Percentiles rank a stretch among this genome's conserved stretches.
Conservation (phyloP, 1,140 invertebrate genomes). For the Tetranychus cinnabarinus region DNA sequence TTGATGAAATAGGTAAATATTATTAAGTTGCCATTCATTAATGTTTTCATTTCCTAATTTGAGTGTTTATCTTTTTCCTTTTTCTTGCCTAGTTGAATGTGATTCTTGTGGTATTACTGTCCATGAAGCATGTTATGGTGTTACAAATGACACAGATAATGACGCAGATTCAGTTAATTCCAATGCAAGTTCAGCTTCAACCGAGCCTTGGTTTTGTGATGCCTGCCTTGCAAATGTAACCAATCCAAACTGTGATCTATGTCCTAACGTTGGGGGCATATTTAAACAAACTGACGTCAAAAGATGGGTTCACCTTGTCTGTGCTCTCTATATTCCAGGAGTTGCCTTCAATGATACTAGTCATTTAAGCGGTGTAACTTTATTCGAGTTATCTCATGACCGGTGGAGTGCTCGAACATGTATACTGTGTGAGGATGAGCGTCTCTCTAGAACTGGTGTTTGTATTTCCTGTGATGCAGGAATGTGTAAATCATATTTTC, state of each 20-base stretch:
- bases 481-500: constrained; percentile 88
- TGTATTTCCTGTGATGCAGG: constrained; percentile 86
- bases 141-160: constrained; percentile 27
- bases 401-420: constrained; percentile 79
- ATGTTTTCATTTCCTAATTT: background rate
- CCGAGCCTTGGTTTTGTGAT: constrained; percentile 95
- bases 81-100: constrained; percentile 43
- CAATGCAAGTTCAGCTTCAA: constrained; percentile 68
- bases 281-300: constrained; percentile 90
- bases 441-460: constrained; percentile 69
- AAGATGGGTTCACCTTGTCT: constrained; percentile 88
- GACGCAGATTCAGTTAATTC: constrained; percentile 70
- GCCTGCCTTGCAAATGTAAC: constrained; percentile 69
- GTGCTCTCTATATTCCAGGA: constrained; percentile 85
- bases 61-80: background rate
- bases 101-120: constrained; percentile 84
- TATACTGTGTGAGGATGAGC: constrained; percentile 57
- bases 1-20: constrained; percentile 49
- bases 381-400: constrained; percentile 86
- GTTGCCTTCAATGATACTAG: constrained; percentile 89
- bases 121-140: constrained; percentile 87
- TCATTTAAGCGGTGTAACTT: constrained; percentile 40
- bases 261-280: constrained; percentile 46
- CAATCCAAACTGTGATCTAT: constrained; percentile 39
- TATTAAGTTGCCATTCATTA: background rate